phyloP scores from a whole-genome alignment of 92 coral and sea anemone genomes.

The Palythoa grandiflora region DNA sequence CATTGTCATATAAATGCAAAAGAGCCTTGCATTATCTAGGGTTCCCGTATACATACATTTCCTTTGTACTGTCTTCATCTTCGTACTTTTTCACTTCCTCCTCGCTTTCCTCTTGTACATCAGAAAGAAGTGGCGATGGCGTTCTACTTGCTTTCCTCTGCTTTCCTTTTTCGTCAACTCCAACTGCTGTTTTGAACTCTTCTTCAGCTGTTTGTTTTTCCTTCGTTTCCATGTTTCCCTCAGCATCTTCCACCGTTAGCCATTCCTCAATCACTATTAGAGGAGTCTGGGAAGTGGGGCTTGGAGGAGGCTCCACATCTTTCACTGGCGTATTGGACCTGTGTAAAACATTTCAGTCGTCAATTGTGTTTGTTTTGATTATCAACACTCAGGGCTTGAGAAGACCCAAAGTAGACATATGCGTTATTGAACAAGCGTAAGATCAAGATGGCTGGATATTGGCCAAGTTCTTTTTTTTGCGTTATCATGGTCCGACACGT shows the following conservation, averaged over 20 bases:
- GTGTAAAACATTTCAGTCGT: background rate
- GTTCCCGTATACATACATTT: slow-evolving; percentile 25
- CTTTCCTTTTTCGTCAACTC: slow-evolving; percentile 9
- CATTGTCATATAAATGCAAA: too few relatives aligned
- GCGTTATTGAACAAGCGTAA: too few relatives aligned
- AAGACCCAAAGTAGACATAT: too few relatives aligned
- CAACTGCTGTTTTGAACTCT: background rate
- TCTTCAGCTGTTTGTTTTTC: slow-evolving; percentile 33
- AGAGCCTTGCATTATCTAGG: too few relatives aligned
- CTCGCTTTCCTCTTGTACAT: slow-evolving; percentile 82
- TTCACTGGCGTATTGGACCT: slow-evolving; percentile 11
- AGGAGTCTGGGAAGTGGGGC: slow-evolving; percentile 69
- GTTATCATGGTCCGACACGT: too few relatives aligned
- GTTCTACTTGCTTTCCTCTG: slow-evolving; percentile 58
- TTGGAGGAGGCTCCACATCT: slow-evolving; percentile 60
- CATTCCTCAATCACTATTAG: slow-evolving; percentile 93
- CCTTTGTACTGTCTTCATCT: slow-evolving; percentile 67
- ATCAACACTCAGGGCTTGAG: too few relatives aligned
- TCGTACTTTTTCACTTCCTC: slow-evolving; percentile 80
- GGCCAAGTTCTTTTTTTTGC: too few relatives aligned
- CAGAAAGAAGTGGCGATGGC: slow-evolving; percentile 72
- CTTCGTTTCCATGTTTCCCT: slow-evolving; percentile 27
- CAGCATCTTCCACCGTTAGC: slow-evolving; percentile 23
- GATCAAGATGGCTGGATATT: too few relatives aligned
- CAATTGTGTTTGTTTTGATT: too few relatives aligned